Evolutionary conservation across 1,140 invertebrate genomes (phyloP).

Genomic region (Penaeus vannamei): DNA sequence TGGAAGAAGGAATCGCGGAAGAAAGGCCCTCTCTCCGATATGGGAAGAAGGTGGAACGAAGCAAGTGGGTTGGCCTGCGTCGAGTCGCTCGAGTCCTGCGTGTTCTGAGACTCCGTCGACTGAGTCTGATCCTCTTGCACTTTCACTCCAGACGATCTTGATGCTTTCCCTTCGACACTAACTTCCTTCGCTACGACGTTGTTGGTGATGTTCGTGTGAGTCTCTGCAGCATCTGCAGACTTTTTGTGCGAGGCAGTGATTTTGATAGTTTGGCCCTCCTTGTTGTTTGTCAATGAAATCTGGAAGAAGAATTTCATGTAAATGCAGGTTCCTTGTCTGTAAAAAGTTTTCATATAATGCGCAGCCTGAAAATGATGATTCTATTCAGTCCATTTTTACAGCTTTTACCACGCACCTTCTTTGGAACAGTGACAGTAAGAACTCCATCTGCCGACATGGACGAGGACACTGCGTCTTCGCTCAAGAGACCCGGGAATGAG

Average conservation of each 20-base stretch:
- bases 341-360: neutral
- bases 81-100: neutral
- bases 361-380: neutral
- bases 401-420: slow-evolving; percentile 36
- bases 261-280: neutral
- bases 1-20: slow-evolving; percentile 58
- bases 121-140: neutral
- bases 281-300: neutral
- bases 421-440: slow-evolving; percentile 61
- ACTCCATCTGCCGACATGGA: slow-evolving; percentile 64
- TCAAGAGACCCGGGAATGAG: slow-evolving; percentile 59
- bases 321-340: no score
- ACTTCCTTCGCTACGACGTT: neutral
- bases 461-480: slow-evolving; percentile 53
- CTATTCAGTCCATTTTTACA: neutral
- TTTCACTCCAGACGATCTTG: neutral
- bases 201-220: neutral
- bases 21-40: slow-evolving; percentile 39
- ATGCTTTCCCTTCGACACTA: neutral
- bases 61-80: neutral
- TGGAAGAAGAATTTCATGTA: neutral
- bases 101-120: neutral
- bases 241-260: slow-evolving; percentile 19
- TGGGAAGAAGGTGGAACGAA: slow-evolving; percentile 30
- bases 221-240: neutral